phyloP scores from a whole-genome alignment of 1,140 invertebrate genomes.

The Zaprionus gabonicus region DNA sequence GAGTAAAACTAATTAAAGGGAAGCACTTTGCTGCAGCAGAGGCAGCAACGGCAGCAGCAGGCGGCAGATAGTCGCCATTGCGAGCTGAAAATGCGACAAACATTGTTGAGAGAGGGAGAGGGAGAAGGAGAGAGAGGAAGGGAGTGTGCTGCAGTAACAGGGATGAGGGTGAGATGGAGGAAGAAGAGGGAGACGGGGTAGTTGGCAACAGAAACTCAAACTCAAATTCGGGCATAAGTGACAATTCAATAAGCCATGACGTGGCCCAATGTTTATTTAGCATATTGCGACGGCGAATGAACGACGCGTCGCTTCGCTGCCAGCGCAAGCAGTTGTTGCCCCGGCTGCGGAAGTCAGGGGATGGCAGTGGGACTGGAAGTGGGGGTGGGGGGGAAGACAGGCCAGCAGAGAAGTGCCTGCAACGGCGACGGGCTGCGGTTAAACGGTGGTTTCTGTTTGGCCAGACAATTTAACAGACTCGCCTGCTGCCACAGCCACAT shows the following conservation, averaged over 20 bases:
- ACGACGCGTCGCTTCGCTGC: slow-evolving; percentile 72
- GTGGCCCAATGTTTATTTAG: slow-evolving; percentile 83
- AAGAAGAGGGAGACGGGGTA: slow-evolving; percentile 1
- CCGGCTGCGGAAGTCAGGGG: slow-evolving; percentile 52
- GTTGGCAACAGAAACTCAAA: slow-evolving; percentile 66
- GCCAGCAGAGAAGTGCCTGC: slow-evolving; percentile 16
- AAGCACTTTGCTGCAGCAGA: slow-evolving; percentile 69
- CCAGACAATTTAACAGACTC: slow-evolving; percentile 73
- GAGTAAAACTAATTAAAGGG: slow-evolving; percentile 80
- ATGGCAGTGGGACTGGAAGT: background rate
- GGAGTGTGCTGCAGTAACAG: background rate
- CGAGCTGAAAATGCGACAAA: slow-evolving; percentile 68
- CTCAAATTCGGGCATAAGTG: slow-evolving; percentile 79
- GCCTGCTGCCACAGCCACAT: background rate
- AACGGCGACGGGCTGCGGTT: slow-evolving; percentile 63
- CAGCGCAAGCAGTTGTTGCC: slow-evolving; percentile 16
- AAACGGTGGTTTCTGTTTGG: slow-evolving; percentile 73
- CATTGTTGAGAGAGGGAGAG: slow-evolving; percentile 12
- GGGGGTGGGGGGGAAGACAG: background rate
- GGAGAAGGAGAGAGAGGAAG: slow-evolving; percentile 9
- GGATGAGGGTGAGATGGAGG: background rate
- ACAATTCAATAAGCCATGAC: slow-evolving; percentile 84
- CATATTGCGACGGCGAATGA: slow-evolving; percentile 82
- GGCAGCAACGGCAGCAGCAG: slow-evolving; percentile 26
- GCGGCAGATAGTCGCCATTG: slow-evolving; percentile 76